Evolutionary conservation across 2,888 invertebrate species (phyloP), one percentile per base, ranked within the genome.

Genomic region (Mylabris sibirica): DNA sequence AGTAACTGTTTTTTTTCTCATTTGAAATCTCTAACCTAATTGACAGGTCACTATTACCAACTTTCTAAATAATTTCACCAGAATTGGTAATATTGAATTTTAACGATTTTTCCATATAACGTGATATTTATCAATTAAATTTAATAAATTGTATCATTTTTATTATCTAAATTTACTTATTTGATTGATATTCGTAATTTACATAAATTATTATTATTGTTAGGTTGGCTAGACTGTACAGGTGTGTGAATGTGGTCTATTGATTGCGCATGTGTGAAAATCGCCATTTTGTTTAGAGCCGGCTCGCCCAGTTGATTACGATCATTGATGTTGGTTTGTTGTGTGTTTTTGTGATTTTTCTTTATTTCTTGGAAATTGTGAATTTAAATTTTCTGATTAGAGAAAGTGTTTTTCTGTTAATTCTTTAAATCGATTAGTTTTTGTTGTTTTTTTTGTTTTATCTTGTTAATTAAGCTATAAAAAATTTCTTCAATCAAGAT

Each of bases 401-500:
- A 30, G 5, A 30, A 30, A 30, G 30, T 30, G 30, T 38, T 12
- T 38, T 38, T 12, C 38, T 12, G 8, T 38, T 38, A 12, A 12
- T 38, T 12, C 14, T 38, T 12, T 38, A 6, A 38, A 8, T 11
- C 35, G 35, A 14, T 41, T 41, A 14, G n/a, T 41, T 14, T 41
- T n/a, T 41, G 3, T 41, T n/a, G 11, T 41, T 14, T 35, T 9
- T 11, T 11, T 35, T 12, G 35, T 35, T n/a, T n/a, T n/a, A n/a
- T n/a, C n/a, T n/a, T n/a, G n/a, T n/a, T n/a, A n/a, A n/a, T n/a
- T 30, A 30, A 30, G 30, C 30, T 30, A 30, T 35, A 35, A 35
- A 41, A 14, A 41, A 41, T 5, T n/a, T 6, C 14, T 3, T 38
- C 8, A 12, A 38, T 69, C 60, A 89, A 86, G 88, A 95, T 94